Base-by-base conservation (phyloP, 2,888 invertebrate genomes). In the Brassicogethes aeneus region DNA sequence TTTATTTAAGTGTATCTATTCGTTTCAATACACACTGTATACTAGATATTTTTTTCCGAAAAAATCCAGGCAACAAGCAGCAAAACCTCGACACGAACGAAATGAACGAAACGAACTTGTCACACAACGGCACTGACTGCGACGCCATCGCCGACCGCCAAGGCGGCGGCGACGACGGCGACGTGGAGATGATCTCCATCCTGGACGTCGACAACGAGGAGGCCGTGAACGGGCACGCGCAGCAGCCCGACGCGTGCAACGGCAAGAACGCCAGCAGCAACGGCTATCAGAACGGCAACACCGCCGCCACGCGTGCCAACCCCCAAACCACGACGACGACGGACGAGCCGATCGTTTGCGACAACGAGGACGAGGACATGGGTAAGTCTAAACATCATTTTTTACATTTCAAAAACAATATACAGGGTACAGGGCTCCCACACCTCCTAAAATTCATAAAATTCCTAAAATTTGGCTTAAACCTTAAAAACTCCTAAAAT, bases 301-400 rank as follows among this genome's bases (percentile, higher is more conserved):
- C 63, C 53, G 64, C 63, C 53, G 58, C 53, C 43, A 33, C 53
- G 44, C 48, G 51, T 47, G 45, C 48, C 42, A 47, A 69, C 36
- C 40, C 41, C 39, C 47, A 45, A 32, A n/a, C n/a, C n/a, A n/a
- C n/a, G n/a, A n/a, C n/a, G n/a, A n/a, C n/a, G n/a, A n/a, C n/a
- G n/a, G n/a, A n/a, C n/a, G 46, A 43, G 29, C 33, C 34, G 16
- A 41, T 39, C 34, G 48, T 42, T 56, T 76, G 80, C 68, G 77
- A 83, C 65, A 75, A 81, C 65, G 79, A 80, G 53, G 78, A 79
- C 62, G 79, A 77, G 65, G 80, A 79, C 63, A 76, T 80, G 80
- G 86, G 86, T 86, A 71, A 70, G 75, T 70, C n/a, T n/a, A 62
- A 46, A 50, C 46, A n/a, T n/a, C n/a, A n/a, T n/a, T n/a, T n/a